A percentile compares a stretch with the other conserved stretches of the same genome.
These are phyloP conservation scores for Clepsis dumicolana DNA, from an alignment of 2,888 invertebrate species.

Conservation along the genomic window DNA sequence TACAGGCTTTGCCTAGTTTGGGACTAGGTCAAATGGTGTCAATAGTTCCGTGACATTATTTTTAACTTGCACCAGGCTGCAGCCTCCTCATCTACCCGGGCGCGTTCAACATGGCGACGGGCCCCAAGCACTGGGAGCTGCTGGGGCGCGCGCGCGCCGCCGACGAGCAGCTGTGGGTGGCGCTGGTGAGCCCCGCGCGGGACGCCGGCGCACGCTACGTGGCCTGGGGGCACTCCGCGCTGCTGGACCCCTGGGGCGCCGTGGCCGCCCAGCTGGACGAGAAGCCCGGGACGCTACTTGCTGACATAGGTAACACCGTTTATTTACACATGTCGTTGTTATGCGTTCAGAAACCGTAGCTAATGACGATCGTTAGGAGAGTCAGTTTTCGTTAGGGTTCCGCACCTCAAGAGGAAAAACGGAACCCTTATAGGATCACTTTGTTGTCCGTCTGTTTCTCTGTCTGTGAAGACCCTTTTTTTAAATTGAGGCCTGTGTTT, in stretches of 20 bases:
- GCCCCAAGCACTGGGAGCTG: conserved; percentile 97
- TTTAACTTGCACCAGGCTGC: conserved; percentile 92
- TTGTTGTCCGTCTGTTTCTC: too few species aligned
- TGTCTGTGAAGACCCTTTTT: too few species aligned
- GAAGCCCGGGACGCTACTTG: conserved; percentile 89
- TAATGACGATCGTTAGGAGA: too few species aligned
- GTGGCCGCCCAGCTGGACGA: conserved; percentile 90
- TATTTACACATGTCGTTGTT: too few species aligned
- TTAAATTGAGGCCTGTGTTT: too few species aligned
- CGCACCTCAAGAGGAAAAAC: too few species aligned
- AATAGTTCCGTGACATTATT: too few species aligned
- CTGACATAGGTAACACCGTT: conserved; percentile 93
- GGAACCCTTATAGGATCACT: too few species aligned
- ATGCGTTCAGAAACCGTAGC: too few species aligned
- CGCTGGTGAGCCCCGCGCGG: conserved; percentile 93
- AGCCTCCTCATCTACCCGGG: conserved; percentile 96
- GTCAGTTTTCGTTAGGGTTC: too few species aligned
- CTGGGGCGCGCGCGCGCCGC: conserved; percentile 92
- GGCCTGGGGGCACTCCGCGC: conserved; percentile 95
- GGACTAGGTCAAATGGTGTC: too few species aligned
- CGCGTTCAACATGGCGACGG: conserved; percentile 98
- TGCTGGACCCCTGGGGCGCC: conserved; percentile 94
- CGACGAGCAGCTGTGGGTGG: conserved; percentile 96
- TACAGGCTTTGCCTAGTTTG: too few species aligned
- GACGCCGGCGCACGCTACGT: conserved; percentile 90